A percentile compares a stretch with the other conserved stretches of the same genome.
phyloP scores from a whole-genome alignment of 2,113 vertebrate species.

The Siniperca chuatsi region DNA sequence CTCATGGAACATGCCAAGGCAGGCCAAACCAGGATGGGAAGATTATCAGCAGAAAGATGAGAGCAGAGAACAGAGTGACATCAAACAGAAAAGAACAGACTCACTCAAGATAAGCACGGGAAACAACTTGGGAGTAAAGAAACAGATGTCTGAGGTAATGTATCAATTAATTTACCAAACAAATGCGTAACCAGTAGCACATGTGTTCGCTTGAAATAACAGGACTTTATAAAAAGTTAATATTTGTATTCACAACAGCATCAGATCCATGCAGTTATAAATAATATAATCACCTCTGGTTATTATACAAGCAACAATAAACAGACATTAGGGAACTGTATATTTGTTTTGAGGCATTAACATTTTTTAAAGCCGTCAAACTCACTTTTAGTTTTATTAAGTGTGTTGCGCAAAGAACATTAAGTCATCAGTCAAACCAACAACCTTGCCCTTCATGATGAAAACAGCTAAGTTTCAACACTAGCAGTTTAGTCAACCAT shows the following conservation, averaged over 20 bases:
- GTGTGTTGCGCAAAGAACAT: constrained; percentile 51
- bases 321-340: constrained; percentile 33
- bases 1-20: constrained; percentile 46
- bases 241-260: constrained; percentile 39
- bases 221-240: constrained; percentile 24
- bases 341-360: constrained; percentile 33
- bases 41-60: constrained; percentile 56
- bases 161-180: constrained; percentile 44
- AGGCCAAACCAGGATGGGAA: constrained; percentile 57
- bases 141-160: constrained; percentile 70
- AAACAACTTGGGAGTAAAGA: constrained; percentile 37
- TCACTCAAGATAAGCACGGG: constrained; percentile 51
- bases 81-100: constrained; percentile 57
- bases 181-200: not conserved
- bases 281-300: constrained; percentile 41
- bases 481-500: constrained; percentile 76
- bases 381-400: constrained; percentile 59
- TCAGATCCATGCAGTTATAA: constrained; percentile 31
- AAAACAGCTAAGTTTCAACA: constrained; percentile 75
- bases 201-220: constrained; percentile 32
- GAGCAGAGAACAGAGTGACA: constrained; percentile 55
- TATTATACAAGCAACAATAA: constrained; percentile 49
- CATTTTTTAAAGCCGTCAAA: constrained; percentile 55
- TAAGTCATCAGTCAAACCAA: constrained; percentile 74
- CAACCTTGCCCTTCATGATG: constrained; percentile 70